Base-by-base conservation (phyloP, 1,140 invertebrate species). In the Pollicipes pollicipes region DNA sequence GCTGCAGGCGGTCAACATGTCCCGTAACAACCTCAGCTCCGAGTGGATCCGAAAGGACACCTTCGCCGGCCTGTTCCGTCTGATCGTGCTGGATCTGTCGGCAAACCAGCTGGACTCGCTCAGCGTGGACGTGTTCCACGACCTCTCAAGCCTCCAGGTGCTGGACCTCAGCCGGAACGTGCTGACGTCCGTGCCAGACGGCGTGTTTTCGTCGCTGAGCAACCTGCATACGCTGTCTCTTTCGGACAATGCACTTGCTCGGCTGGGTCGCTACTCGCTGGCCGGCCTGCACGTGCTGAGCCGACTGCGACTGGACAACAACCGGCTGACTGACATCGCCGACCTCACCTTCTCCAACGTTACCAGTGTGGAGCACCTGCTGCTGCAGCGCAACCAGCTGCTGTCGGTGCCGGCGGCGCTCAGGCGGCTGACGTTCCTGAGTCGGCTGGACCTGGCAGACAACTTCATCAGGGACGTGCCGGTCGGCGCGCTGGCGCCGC, bases 31-130 rank as follows among this genome's bases (percentile, higher is more conserved):
- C 68, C 72, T 84, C 0, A 74, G 76, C 70, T 76, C 71, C 71
- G 77, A 76, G 66, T 81, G 76, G 80, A 77, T 76, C 45, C 77
- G 73, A 76, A 83, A 85, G 13, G 87, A 86, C 69, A 92, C 90
- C 28, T 94, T 96, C 76, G 85, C 87, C 24, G 92, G 92, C 6
- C 83, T 95, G 27, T 93, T 92, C 73, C 86, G 91, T 30, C 83
- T 96, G 71, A 89, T 94, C 0, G 80, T 93, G 6, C 80, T 96
- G 30, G 90, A 94, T 79, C 79, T 96, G 31, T 90, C 90, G 0
- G 84, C 90, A 77, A 96, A 96, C 78, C 84, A 86, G 75, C 84
- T 96, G 70, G 86, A 85, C 13, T 88, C 86, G 77, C 80, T 96
- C 26, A 88, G 92, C 73, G 86, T 90, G 2, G 85, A 87, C 68